Evolutionary conservation across 2,113 vertebrate species (phyloP).

Genomic region (Panthera leo): DNA sequence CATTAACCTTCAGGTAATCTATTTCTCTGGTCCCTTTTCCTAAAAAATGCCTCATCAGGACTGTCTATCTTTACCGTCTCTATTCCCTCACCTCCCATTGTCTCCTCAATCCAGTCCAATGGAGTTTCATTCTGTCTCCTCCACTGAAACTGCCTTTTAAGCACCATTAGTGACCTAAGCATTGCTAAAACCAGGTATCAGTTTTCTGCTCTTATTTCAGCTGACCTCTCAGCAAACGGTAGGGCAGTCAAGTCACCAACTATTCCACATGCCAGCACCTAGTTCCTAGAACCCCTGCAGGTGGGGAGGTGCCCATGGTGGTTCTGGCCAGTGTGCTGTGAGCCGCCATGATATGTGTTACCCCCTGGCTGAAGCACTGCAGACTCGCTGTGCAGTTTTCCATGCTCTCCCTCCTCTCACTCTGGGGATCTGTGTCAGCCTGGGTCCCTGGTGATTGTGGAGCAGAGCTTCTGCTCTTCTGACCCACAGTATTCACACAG

Average conservation of each 20-base stretch:
- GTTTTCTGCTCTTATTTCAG: neutral
- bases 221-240: neutral
- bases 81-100: neutral
- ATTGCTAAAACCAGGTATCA: neutral
- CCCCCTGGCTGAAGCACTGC: neutral
- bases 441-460: neutral
- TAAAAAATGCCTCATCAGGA: neutral
- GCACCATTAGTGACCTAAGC: neutral
- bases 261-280: too few relatives aligned
- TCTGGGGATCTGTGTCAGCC: neutral
- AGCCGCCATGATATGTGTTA: fast-evolving
- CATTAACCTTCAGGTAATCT: neutral
- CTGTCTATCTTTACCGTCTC: neutral
- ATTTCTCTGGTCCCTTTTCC: neutral
- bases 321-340: too few relatives aligned
- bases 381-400: too few relatives aligned
- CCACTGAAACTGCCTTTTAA: neutral
- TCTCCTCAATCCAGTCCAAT: neutral
- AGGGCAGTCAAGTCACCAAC: neutral
- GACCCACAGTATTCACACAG: neutral
- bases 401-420: neutral
- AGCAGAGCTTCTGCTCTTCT: neutral
- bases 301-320: neutral
- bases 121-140: neutral
- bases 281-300: neutral